Base-by-base conservation (phyloP, 2,113 vertebrate species). In the Vulpes lagopus region DNA sequence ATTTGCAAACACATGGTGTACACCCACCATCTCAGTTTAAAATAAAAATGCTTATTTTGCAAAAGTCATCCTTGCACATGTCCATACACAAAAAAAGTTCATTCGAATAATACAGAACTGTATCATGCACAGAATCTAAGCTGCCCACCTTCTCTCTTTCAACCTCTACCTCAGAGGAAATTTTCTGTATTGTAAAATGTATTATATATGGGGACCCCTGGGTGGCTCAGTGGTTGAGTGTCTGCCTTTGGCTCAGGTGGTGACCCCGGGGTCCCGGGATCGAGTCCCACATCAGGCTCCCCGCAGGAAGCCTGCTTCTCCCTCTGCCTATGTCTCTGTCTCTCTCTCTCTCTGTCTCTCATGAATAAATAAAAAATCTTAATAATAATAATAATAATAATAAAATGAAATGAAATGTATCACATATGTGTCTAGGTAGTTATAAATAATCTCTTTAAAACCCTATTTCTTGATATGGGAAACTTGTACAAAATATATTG, bases 391-490 rank as follows among this genome's bases (percentile, higher is more conserved):
- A 43, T 7, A 43, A 43, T 43, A 43, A 43, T 7, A 43, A 43
- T 43, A 43, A 43, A 43, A 43, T 43, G 1, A 43, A 43, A 43
- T 7, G 7, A 57, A 85, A 89, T 9, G 16, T 38, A 20, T 94
- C 19, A 10, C 83, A 14, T 73, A 43, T 55, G 79, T 83, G 55
- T 83, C 55, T 38, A 84, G 32, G 23, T 57, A 53, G 0, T 74
- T 51, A 1, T 15, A 87, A 93, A 51, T 87, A 86, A 78, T 81
- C 65, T 94, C 43, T 76, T 57, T 78, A 96, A 53, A 82, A 38
- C 4, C 32, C 0, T 53, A 38, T 71, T 62, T 89, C 7, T 78
- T 69, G 67, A 9, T 11, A 74, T 60, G 27, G 2, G 8, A 93
- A 59, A 74, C 80, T 30, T 62, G 11, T 84, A 55, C 23, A 78